Conservation (phyloP, 2,888 invertebrate genomes). For the Encarsia formosa region DNA sequence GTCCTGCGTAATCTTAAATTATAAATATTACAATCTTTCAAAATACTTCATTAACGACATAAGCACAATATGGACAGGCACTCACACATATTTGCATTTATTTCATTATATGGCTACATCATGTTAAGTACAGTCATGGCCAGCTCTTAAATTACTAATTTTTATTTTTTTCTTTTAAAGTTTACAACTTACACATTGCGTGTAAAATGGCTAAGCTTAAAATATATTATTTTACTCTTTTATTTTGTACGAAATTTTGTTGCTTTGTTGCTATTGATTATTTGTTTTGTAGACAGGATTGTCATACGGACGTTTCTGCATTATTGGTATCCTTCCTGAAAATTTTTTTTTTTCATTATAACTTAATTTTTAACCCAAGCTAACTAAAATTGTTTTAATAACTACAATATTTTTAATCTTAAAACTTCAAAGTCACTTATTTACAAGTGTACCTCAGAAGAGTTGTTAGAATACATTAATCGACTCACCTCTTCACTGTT, state of each 20-base stretch:
- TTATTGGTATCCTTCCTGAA: conserved; percentile 51
- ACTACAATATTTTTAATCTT: no score
- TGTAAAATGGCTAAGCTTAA: conserved; percentile 44
- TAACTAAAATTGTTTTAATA: no score
- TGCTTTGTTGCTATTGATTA: conserved; percentile 22
- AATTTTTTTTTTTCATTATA: conserved; percentile 27
- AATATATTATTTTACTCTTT: conserved; percentile 40
- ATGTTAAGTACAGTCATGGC: conserved; percentile 49
- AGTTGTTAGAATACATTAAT: no score
- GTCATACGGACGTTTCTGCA: conserved; percentile 52
- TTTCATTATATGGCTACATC: conserved; percentile 49
- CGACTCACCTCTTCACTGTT: conserved; percentile 24
- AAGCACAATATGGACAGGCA: conserved; percentile 46
- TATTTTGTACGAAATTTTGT: conserved; percentile 48
- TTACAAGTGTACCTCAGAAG: no score
- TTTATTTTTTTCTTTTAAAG: conserved; percentile 23
- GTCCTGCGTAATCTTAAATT: conserved; percentile 22
- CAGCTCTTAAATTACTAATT: conserved; percentile 43
- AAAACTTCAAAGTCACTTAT: neutral
- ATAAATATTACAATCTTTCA: conserved; percentile 24
- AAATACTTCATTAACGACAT: conserved; percentile 18
- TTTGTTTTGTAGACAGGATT: conserved; percentile 38
- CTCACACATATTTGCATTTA: conserved; percentile 47
- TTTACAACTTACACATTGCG: conserved; percentile 32
- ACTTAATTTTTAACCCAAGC: no score